A percentile compares a stretch with the other conserved stretches of the same genome.
Evolutionary conservation across 1,140 invertebrate species (phyloP).

Genomic region (Listronotus oregonensis): DNA sequence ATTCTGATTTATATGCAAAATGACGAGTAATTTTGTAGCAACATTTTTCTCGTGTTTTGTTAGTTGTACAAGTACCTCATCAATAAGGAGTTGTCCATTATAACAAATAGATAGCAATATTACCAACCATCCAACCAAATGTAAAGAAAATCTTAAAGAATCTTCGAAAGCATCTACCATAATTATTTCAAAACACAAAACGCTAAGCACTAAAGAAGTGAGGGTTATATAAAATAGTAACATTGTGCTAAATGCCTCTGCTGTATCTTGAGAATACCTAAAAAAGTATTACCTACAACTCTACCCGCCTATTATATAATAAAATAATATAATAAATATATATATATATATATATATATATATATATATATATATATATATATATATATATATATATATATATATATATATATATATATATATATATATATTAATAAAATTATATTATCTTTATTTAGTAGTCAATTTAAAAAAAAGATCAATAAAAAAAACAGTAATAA

Average conservation of each 20-base stretch:
- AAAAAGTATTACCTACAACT: constrained; percentile 18
- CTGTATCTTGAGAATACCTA: constrained; percentile 43
- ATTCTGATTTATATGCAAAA: too few relatives aligned
- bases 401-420: too few relatives aligned
- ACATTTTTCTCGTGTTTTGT: too few relatives aligned
- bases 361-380: too few relatives aligned
- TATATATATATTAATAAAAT: too few relatives aligned
- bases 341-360: too few relatives aligned
- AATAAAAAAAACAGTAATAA: too few relatives aligned
- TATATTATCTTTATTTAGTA: too few relatives aligned
- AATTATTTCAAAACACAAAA: constrained; percentile 46
- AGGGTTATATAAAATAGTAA: constrained; percentile 47
- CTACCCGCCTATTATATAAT: neutral
- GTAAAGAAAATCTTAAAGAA: constrained; percentile 45
- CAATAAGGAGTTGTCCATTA: constrained; percentile 45
- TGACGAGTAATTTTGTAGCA: too few relatives aligned
- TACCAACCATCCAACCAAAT: constrained; percentile 46
- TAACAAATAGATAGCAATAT: constrained; percentile 44
- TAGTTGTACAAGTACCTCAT: constrained; percentile 37
- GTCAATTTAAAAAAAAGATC: too few relatives aligned
- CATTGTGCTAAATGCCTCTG: constrained; percentile 44
- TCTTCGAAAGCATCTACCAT: constrained; percentile 46
- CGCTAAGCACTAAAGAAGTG: constrained; percentile 47
- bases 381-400: too few relatives aligned
- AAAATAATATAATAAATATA: too few relatives aligned